Base-by-base conservation (phyloP, 1,140 invertebrate species). In the Dermatophagoides farinae region DNA sequence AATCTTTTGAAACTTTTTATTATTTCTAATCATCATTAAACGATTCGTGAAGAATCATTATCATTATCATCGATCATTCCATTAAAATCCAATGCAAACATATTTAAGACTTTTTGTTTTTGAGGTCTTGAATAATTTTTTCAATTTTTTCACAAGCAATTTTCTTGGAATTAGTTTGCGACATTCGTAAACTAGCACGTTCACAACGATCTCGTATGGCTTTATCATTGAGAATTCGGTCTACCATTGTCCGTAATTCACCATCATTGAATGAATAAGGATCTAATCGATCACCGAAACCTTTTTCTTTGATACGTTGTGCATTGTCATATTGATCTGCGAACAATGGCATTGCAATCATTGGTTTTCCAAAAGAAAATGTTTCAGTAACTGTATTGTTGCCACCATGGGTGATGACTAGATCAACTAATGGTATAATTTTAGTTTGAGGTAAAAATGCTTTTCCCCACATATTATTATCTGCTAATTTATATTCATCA, bases 391-490 rank as follows among this genome's bases (percentile, higher is more conserved):
- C 39, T 8, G 53, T 58, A 37, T 62, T 60, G 39, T 62, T 60
- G 8, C 60, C 60, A n/a, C 60, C 60, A 39, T 61, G 60, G 6
- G 51, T 55, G 43, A 61, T 61, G 10, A 55, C 60, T 54, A 61
- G 6, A 55, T 61, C 51, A 1, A 55, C 53, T 11, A 18, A 44
- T 58, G 49, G 49, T 12, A 61, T 5, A 2, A 61, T 37, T 4
- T 10, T 2, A 14, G 54, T 53, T 57, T 61, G 60, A 5, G 14
- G 14, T 18, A 64, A 10, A 57, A 22, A 61, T 31, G 18, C 46
- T 22, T 54, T 52, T n/a, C 59, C 61, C 60, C 60, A 62, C 57
- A 59, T 60, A 41, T 61, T 60, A 39, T 68, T 23, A 31, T 31
- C 31, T 39, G 46, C 57, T 70, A 62, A 38, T 1, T 57, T 52